Evolutionary conservation across 2,113 vertebrate genomes (phyloP).

Genomic region (Archilochus colubris): DNA sequence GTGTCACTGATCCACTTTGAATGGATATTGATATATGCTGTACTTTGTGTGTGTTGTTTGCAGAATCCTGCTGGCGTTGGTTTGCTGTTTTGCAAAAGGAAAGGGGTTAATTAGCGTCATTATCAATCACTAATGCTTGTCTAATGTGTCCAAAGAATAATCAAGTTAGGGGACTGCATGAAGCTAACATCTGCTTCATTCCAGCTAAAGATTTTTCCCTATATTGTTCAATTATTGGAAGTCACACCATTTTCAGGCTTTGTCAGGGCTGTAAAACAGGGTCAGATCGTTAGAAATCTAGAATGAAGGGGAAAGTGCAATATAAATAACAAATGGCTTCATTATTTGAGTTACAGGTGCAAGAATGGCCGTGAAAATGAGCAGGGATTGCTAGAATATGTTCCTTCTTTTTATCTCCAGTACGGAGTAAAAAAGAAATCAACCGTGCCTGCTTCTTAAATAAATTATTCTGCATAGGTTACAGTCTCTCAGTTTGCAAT

Average conservation of each 20-base stretch:
- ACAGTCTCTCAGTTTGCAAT: background rate
- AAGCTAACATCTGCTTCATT: constrained; percentile 82
- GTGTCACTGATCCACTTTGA: constrained; percentile 22
- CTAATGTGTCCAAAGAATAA: constrained; percentile 85
- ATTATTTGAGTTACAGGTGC: constrained; percentile 75
- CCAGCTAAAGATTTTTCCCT: constrained; percentile 74
- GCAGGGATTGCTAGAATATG: constrained; percentile 23
- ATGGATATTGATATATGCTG: constrained; percentile 43
- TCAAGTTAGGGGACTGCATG: constrained; percentile 81
- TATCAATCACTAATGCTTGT: constrained; percentile 85
- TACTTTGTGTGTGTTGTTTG: constrained; percentile 67
- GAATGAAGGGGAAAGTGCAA: constrained; percentile 47
- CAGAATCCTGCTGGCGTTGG: constrained; percentile 66
- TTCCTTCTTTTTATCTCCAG: constrained; percentile 38
- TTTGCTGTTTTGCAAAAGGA: constrained; percentile 73
- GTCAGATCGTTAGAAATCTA: constrained; percentile 70
- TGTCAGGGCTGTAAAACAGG: constrained; percentile 73
- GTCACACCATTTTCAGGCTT: constrained; percentile 52
- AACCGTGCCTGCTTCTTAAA: background rate
- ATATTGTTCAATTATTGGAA: constrained; percentile 66
- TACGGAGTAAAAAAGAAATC: background rate
- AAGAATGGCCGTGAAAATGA: constrained; percentile 40
- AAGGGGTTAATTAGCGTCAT: constrained; percentile 83
- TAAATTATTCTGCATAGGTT: background rate
- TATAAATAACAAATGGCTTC: constrained; percentile 72